These are phyloP conservation scores for Tragelaphus imberbis DNA, from an alignment of 2,113 vertebrate species.

Conservation along the genomic window DNA sequence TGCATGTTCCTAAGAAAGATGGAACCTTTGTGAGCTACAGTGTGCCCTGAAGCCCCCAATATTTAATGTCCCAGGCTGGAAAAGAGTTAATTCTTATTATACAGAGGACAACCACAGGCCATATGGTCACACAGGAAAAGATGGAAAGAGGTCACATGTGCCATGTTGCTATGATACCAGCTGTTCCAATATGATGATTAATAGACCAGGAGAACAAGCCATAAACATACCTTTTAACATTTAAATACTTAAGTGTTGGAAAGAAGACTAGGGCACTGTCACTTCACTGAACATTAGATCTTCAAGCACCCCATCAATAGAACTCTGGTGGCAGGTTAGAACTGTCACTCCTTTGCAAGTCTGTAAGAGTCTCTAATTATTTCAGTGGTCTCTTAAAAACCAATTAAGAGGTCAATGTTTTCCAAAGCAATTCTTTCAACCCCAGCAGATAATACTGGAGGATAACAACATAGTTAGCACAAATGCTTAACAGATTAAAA, in stretches of 20 bases:
- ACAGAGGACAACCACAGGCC: not conserved
- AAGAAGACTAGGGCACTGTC: not conserved
- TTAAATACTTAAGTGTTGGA: not conserved
- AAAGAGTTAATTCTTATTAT: not conserved
- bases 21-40: not conserved
- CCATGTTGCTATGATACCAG: not conserved
- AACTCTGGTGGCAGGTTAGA: not conserved
- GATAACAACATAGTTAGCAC: not conserved
- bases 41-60: not conserved
- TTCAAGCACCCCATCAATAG: not conserved
- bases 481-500: not conserved
- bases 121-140: not conserved
- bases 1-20: not conserved
- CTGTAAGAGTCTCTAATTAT: slow-evolving; percentile 11
- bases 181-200: not conserved
- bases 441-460: not conserved
- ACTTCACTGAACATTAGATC: not conserved
- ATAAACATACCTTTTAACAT: not conserved
- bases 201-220: not conserved
- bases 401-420: not conserved
- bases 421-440: not conserved
- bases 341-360: not conserved
- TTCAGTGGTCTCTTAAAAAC: not conserved
- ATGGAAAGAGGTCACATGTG: not conserved
- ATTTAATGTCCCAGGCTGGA: not conserved